These are phyloP conservation scores for Galerucella pusilla DNA, from an alignment of 2,888 invertebrate species.

Conservation along the genomic window DNA sequence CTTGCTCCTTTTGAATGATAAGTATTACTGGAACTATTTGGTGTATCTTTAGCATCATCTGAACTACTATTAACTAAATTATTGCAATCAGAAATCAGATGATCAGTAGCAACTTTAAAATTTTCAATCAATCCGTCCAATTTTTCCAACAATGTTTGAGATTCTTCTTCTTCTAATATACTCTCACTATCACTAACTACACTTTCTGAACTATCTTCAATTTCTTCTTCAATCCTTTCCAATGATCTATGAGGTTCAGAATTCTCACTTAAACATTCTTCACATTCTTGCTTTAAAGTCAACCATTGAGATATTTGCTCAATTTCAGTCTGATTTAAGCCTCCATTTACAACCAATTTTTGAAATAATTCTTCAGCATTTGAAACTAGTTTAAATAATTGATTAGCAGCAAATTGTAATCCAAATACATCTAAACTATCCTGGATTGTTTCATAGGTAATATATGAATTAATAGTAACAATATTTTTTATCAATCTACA, in stretches of 20 bases:
- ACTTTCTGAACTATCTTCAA: constrained; percentile 53
- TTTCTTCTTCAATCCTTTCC: constrained; percentile 70
- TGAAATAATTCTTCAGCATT: constrained; percentile 88
- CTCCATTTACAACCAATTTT: constrained; percentile 76
- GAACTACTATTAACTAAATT: constrained; percentile 42
- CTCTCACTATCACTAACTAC: constrained; percentile 54
- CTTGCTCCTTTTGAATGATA: constrained; percentile 59
- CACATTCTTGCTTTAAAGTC: constrained; percentile 87
- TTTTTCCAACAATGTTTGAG: constrained; percentile 76
- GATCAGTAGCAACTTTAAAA: constrained; percentile 78
- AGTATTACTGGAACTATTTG: constrained; percentile 56
- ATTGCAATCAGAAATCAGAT: constrained; percentile 68
- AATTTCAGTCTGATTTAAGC: constrained; percentile 77
- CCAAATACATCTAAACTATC: constrained; percentile 71
- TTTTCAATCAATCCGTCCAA: constrained; percentile 78
- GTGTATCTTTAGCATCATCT: constrained; percentile 55
- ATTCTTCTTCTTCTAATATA: constrained; percentile 70
- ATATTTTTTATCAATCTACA: constrained; percentile 77
- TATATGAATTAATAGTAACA: constrained; percentile 76
- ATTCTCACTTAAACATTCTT: constrained; percentile 77
- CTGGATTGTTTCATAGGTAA: constrained; percentile 55
- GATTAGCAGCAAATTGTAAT: constrained; percentile 84
- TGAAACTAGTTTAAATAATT: constrained; percentile 83
- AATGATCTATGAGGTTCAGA: constrained; percentile 68
- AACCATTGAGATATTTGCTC: constrained; percentile 87